Percentiles rank a stretch among this genome's conserved stretches.
Evolutionary conservation across 1,140 invertebrate genomes (phyloP).

Genomic region (Limonius californicus): DNA sequence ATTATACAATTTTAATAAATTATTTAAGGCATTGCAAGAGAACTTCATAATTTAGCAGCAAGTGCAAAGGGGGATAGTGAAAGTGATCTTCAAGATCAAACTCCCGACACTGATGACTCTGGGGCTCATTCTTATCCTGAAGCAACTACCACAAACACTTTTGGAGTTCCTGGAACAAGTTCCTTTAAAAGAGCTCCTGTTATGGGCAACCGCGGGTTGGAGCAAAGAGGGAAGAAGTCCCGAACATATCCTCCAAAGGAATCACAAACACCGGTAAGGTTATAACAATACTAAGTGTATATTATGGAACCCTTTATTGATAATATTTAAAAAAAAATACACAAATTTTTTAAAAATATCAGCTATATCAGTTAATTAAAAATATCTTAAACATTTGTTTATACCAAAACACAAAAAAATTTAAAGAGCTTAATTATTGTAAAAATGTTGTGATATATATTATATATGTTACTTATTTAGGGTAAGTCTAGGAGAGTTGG

Average conservation of each 20-base stretch:
- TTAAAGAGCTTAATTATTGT: too few species aligned
- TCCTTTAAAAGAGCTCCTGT: constrained; percentile 56
- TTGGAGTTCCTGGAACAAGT: constrained; percentile 41
- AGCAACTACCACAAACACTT: constrained; percentile 40
- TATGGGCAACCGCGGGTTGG: constrained; percentile 52
- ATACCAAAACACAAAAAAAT: too few species aligned
- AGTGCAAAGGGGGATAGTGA: constrained; percentile 56
- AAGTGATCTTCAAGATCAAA: constrained; percentile 57
- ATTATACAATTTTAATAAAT: too few species aligned
- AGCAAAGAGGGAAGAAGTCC: constrained; percentile 54
- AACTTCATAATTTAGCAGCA: constrained; percentile 50
- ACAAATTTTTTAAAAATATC: too few species aligned
- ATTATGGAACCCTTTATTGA: too few species aligned
- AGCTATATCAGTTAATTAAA: too few species aligned
- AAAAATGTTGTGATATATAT: too few species aligned
- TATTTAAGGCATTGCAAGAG: constrained; percentile 44
- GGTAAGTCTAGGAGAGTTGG: too few species aligned
- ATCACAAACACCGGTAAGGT: constrained; percentile 24
- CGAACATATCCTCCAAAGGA: constrained; percentile 55
- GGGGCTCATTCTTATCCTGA: constrained; percentile 53
- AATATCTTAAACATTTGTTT: too few species aligned
- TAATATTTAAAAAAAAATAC: too few species aligned
- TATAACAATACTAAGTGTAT: background rate
- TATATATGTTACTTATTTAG: too few species aligned
- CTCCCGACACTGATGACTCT: constrained; percentile 63